Percentiles rank a stretch among this genome's conserved stretches.
phyloP scores from a whole-genome alignment of 2,113 vertebrate genomes.

The cattle (Bos taurus) region ARS-UCD2.0 NC_037335.1:31038501-31039000 shows the following conservation, averaged over 20 bases:
- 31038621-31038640: not conserved
- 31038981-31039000: too few species aligned
- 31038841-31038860: not conserved
- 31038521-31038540: not conserved
- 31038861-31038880: not conserved
- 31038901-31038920: too few species aligned
- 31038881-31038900: not conserved
- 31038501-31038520: not conserved
- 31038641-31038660: not conserved
- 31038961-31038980: too few species aligned
- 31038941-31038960: too few species aligned
- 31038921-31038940: too few species aligned
- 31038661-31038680: not conserved
- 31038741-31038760: not conserved
- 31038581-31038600: not conserved
- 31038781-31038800: not conserved
- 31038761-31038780: not conserved
- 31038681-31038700: not conserved
- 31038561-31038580: not conserved
- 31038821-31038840: not conserved
- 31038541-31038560: not conserved
- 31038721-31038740: not conserved
- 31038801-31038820: not conserved
- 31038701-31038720: not conserved
- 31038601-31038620: not conserved